phyloP scores from a whole-genome alignment of 2,113 vertebrate genomes.

The Amblyopsis rosae region DNA sequence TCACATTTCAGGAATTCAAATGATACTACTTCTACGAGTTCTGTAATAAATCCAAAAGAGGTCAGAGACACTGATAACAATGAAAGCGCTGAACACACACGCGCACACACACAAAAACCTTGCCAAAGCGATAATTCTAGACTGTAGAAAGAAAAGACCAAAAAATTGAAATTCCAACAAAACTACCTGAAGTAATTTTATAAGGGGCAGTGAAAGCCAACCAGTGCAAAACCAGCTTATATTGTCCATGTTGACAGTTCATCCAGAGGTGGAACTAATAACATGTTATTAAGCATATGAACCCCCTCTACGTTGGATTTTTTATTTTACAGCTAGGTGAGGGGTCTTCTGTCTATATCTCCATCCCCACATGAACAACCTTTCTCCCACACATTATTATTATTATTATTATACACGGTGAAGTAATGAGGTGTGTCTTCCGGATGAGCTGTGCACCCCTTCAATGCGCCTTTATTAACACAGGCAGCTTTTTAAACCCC shows the following conservation, averaged over 20 bases:
- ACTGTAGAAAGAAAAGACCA: neutral
- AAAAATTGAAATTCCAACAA: neutral
- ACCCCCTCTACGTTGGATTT: slow-evolving; percentile 44
- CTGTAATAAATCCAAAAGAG: slow-evolving; percentile 2
- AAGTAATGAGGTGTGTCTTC: slow-evolving; percentile 63
- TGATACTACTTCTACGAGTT: too few species aligned
- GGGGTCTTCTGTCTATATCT: slow-evolving; percentile 35
- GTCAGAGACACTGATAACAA: neutral
- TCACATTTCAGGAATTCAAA: slow-evolving; percentile 16
- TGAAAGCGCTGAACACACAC: neutral
- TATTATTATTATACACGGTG: slow-evolving; percentile 28
- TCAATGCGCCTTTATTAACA: slow-evolving; percentile 66
- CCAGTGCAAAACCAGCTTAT: neutral
- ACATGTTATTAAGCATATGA: slow-evolving; percentile 66
- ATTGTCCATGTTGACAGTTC: slow-evolving; percentile 1
- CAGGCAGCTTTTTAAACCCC: slow-evolving; percentile 43
- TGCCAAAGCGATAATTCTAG: neutral
- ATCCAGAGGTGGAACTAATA: slow-evolving; percentile 43
- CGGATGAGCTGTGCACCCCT: slow-evolving; percentile 42
- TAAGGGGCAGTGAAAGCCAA: neutral
- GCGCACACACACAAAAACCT: neutral
- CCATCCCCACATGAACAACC: slow-evolving; percentile 50
- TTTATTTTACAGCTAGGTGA: slow-evolving; percentile 60
- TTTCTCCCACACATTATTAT: slow-evolving; percentile 43
- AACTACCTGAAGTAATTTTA: too few species aligned